Percentiles rank a stretch among this genome's conserved stretches.
Conservation (phyloP, 2,888 invertebrate genomes). For the Clanis bilineata region DNA sequence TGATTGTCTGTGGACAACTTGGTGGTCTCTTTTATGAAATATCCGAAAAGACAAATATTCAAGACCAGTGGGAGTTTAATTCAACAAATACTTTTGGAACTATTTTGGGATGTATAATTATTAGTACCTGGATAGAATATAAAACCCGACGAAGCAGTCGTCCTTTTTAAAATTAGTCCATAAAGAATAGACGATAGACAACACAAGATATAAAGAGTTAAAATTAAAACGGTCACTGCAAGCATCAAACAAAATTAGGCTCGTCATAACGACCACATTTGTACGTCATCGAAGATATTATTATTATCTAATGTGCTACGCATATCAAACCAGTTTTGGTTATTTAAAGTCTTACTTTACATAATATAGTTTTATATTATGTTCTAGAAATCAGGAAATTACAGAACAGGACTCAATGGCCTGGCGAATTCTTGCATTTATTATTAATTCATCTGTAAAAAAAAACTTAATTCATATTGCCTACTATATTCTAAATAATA, state of each 20-base stretch:
- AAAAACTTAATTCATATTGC: background rate
- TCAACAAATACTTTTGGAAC: no score
- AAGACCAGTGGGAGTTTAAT: no score
- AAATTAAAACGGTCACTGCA: background rate
- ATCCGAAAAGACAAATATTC: no score
- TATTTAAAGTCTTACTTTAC: background rate
- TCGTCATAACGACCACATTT: slow-evolving; percentile 4
- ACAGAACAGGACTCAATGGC: background rate
- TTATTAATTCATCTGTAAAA: background rate
- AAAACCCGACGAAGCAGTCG: background rate
- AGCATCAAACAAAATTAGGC: background rate
- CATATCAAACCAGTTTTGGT: background rate
- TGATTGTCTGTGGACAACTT: no score
- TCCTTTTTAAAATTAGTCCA: background rate
- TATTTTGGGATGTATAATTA: no score
- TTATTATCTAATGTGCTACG: background rate
- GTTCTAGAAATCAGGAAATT: background rate
- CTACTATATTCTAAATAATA: background rate
- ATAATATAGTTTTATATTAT: background rate
- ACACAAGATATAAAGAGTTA: no score
- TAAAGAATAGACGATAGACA: background rate
- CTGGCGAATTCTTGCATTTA: background rate
- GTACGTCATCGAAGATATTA: background rate
- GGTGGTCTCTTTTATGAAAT: no score
- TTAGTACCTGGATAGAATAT: no score